Conservation (phyloP, 2,888 invertebrate genomes). For the Julus scandinavius region DNA sequence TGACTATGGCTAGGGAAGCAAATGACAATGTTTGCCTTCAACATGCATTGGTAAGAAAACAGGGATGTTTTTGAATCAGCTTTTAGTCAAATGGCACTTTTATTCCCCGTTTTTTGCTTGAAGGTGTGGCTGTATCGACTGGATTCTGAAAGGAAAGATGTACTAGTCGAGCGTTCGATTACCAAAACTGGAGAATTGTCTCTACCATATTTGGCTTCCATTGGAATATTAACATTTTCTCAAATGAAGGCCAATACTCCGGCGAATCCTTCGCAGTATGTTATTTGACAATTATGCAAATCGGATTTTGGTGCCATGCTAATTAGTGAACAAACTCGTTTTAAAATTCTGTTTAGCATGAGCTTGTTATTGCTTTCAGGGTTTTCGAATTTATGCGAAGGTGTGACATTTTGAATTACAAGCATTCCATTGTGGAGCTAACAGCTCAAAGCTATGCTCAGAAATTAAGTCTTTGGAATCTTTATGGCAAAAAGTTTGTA, state of each 20-base stretch:
- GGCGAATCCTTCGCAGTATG: conserved; percentile 69
- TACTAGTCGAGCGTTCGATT: conserved; percentile 75
- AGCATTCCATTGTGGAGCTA: conserved; percentile 83
- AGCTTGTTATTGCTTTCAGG: conserved; percentile 60
- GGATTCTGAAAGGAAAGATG: conserved; percentile 62
- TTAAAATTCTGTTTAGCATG: not conserved
- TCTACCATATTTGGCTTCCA: conserved; percentile 77
- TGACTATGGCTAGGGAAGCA: conserved; percentile 87
- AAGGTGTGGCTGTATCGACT: conserved; percentile 76
- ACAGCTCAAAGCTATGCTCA: conserved; percentile 83
- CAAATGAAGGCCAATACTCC: conserved; percentile 74
- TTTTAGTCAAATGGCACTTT: not conserved
- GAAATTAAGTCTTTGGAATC: conserved; percentile 85
- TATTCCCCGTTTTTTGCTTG: conserved; percentile 50
- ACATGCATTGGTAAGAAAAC: conserved; percentile 74
- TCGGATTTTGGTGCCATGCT: not conserved
- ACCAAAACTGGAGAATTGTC: conserved; percentile 76
- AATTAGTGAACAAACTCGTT: not conserved
- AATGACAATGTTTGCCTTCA: conserved; percentile 87
- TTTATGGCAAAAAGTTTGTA: conserved; percentile 80
- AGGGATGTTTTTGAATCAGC: not conserved
- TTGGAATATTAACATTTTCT: conserved; percentile 80
- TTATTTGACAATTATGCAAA: not conserved
- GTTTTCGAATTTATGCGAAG: conserved; percentile 79
- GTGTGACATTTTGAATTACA: conserved; percentile 86